Conservation (phyloP, 2,888 invertebrate species). For the Microplitis manilae region DNA sequence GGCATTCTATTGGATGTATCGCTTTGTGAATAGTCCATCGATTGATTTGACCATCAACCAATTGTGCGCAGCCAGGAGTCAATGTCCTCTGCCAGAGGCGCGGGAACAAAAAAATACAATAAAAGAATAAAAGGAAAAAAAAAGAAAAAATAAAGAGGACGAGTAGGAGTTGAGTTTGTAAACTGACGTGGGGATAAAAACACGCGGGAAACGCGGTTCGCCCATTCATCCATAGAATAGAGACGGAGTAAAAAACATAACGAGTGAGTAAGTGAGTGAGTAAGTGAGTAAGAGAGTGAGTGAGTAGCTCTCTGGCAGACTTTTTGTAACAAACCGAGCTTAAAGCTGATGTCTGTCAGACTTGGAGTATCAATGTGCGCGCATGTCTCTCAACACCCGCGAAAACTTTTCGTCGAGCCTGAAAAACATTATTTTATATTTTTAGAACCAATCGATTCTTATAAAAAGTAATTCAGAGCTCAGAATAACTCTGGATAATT, state of each 20-base stretch:
- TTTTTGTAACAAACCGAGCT: constrained; percentile 18
- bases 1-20: neutral
- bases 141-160: neutral
- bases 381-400: constrained; percentile 1
- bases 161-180: neutral
- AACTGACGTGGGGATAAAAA: constrained; percentile 14
- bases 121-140: neutral
- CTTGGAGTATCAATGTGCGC: neutral
- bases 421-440: neutral
- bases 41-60: neutral
- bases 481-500: constrained; percentile 5
- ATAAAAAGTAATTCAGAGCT: neutral
- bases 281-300: neutral
- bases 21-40: neutral
- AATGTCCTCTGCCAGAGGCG: neutral
- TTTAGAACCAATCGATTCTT: neutral
- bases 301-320: too few relatives aligned
- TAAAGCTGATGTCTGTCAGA: neutral
- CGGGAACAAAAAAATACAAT: neutral
- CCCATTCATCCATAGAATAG: constrained; percentile 17
- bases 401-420: constrained; percentile 3
- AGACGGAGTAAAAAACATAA: constrained; percentile 2
- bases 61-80: constrained; percentile 1
- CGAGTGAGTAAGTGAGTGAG: neutral
- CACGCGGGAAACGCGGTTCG: constrained; percentile 10